A percentile compares a stretch with the other conserved stretches of the same genome.
Evolutionary conservation across 2,797 vertebrate genomes (phyloP).

Genomic region (Dallia pectoralis): DNA sequence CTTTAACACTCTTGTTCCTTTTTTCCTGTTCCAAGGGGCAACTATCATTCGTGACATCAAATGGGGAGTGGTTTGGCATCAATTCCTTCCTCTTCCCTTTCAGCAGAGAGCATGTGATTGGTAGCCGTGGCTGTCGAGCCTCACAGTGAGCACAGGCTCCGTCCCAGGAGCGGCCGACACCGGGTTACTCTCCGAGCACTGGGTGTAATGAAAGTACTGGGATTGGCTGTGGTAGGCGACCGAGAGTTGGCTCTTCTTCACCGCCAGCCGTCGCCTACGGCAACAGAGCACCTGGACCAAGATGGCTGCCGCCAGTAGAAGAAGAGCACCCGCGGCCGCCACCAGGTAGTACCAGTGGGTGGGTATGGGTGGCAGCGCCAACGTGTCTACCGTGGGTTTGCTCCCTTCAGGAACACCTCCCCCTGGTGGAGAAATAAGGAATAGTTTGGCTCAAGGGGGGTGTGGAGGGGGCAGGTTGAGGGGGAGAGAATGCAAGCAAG

Average conservation of each 20-base stretch:
- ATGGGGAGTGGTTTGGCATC: slow-evolving; percentile 22
- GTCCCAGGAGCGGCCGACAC: slow-evolving; percentile 82
- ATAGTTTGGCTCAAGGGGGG: slow-evolving; percentile 64
- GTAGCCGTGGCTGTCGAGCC: slow-evolving; percentile 92
- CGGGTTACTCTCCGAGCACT: slow-evolving; percentile 83
- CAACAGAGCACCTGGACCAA: slow-evolving; percentile 96
- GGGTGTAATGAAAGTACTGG: slow-evolving; percentile 87
- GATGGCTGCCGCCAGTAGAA: slow-evolving; percentile 92
- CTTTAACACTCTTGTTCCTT: neutral
- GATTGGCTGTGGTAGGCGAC: slow-evolving; percentile 96
- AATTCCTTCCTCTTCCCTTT: slow-evolving; percentile 51
- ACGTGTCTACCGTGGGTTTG: slow-evolving; percentile 89
- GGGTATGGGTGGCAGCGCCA: slow-evolving; percentile 95
- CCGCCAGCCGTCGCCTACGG: slow-evolving; percentile 95
- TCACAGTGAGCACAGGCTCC: slow-evolving; percentile 95
- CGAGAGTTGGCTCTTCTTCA: slow-evolving; percentile 97
- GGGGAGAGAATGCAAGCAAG: slow-evolving; percentile 54
- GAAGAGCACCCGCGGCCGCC: slow-evolving; percentile 93
- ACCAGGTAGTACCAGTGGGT: slow-evolving; percentile 99
- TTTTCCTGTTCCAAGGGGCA: neutral
- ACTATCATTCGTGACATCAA: slow-evolving; percentile 41
- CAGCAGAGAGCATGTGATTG: slow-evolving; percentile 82
- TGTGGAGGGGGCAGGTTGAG: slow-evolving; percentile 2
- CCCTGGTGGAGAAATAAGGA: slow-evolving; percentile 98
- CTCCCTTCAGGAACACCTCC: slow-evolving; percentile 89